phyloP scores from a whole-genome alignment of 2,888 invertebrate species.

The Seira ritae region DNA sequence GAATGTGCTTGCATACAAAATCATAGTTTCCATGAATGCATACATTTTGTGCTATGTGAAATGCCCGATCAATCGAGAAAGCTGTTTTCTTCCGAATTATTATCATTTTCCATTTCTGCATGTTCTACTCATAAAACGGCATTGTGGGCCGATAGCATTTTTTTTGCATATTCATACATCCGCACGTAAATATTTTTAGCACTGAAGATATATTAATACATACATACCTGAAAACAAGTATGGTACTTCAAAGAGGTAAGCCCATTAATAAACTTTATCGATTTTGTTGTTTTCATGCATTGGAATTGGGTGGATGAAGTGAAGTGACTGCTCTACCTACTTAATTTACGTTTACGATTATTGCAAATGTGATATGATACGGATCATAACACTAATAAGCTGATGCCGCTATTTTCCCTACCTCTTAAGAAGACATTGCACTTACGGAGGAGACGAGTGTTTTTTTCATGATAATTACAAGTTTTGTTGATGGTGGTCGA shows the following conservation, averaged over 20 bases:
- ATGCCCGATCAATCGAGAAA: no score
- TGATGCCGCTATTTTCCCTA: background rate
- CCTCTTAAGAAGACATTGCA: slow-evolving; percentile 19
- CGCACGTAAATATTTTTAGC: background rate
- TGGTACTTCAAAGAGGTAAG: background rate
- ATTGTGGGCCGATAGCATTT: background rate
- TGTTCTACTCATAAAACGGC: background rate
- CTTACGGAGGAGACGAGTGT: background rate
- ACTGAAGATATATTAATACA: background rate
- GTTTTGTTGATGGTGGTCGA: background rate
- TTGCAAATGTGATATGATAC: slow-evolving; percentile 36
- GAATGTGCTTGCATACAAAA: no score
- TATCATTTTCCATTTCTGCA: background rate
- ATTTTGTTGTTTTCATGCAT: background rate
- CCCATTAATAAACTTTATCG: slow-evolving; percentile 15
- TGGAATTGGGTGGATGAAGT: slow-evolving; percentile 13
- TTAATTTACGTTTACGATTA: slow-evolving; percentile 30
- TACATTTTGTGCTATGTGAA: no score
- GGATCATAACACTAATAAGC: slow-evolving; percentile 47
- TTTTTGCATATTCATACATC: background rate
- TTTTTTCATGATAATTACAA: background rate
- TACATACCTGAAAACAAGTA: background rate
- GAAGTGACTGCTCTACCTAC: background rate
- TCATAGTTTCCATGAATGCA: no score
- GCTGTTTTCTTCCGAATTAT: no score